Evolutionary conservation across 2,888 invertebrate genomes (phyloP).

Genomic region (Ferrisia virgata): DNA sequence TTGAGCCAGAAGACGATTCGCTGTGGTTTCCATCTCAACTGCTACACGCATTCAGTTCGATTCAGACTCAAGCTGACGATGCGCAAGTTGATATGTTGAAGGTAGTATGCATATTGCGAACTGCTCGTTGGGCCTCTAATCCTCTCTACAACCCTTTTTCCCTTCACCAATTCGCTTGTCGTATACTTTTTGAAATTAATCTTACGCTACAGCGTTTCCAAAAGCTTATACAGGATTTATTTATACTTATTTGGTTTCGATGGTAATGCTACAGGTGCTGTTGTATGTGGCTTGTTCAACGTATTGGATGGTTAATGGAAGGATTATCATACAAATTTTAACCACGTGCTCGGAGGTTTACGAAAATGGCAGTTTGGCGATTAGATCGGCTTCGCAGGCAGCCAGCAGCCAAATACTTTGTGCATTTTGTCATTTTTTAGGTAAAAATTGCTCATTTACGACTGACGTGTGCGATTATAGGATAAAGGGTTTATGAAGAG

Average conservation of each 20-base stretch:
- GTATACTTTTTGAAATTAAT: neutral
- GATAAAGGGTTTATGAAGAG: too few relatives aligned
- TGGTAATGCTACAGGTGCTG: constrained; percentile 60
- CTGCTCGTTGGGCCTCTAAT: too few relatives aligned
- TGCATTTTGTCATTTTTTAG: constrained; percentile 79
- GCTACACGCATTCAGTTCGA: constrained; percentile 76
- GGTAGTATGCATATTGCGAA: constrained; percentile 57
- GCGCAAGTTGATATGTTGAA: constrained; percentile 70
- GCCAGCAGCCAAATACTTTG: constrained; percentile 85
- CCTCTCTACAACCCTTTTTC: too few relatives aligned
- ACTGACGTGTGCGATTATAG: too few relatives aligned
- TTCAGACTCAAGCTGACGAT: constrained; percentile 77
- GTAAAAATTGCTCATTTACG: constrained; percentile 56
- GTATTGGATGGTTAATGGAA: constrained; percentile 84
- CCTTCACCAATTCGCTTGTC: neutral
- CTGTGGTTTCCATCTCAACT: constrained; percentile 90
- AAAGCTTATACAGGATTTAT: neutral
- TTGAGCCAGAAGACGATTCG: constrained; percentile 88
- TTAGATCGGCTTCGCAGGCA: constrained; percentile 82
- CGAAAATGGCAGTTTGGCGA: constrained; percentile 73
- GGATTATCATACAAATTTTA: constrained; percentile 80
- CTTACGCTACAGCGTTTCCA: neutral
- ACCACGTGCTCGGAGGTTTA: constrained; percentile 81
- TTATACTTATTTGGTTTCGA: too few relatives aligned
- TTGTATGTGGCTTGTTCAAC: constrained; percentile 84